These are phyloP conservation scores for Tenebrosternarchus preto DNA, from an alignment of 2,113 vertebrate species.

Conservation along the genomic window DNA sequence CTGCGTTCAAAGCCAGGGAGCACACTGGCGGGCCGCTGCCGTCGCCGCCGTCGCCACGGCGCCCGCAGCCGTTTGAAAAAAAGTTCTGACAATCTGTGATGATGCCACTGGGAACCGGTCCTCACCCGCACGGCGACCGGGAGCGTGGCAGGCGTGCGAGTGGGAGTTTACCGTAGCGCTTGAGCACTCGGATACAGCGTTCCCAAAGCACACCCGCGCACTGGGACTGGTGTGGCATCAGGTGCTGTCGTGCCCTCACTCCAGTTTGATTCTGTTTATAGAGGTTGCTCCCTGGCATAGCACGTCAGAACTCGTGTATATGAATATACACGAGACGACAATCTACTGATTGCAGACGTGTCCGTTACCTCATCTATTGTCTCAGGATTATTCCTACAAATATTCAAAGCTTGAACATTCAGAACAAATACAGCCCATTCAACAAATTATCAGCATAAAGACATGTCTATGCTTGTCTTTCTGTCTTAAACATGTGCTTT, in stretches of 20 bases:
- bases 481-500: no score
- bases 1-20: constrained; percentile 65
- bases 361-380: no score
- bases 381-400: no score
- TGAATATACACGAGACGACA: no score
- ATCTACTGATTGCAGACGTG: no score
- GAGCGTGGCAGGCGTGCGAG: neutral
- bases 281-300: no score
- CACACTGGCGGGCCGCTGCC: constrained; percentile 66
- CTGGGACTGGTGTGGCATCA: neutral
- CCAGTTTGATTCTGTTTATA: neutral
- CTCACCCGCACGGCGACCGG: constrained; percentile 65
- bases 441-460: no score
- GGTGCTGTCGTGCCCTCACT: neutral
- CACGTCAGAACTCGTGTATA: no score
- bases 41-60: constrained; percentile 32
- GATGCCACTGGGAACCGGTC: constrained; percentile 68
- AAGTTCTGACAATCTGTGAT: constrained; percentile 72
- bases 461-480: no score
- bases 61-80: constrained; percentile 72
- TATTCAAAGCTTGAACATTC: no score
- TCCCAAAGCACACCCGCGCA: neutral
- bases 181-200: neutral
- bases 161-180: constrained; percentile 2
- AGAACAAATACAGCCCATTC: no score